Evolutionary conservation across 1,140 invertebrate genomes (phyloP), one percentile per base, ranked within the genome.

Genomic region (Drosophila nannoptera): DNA sequence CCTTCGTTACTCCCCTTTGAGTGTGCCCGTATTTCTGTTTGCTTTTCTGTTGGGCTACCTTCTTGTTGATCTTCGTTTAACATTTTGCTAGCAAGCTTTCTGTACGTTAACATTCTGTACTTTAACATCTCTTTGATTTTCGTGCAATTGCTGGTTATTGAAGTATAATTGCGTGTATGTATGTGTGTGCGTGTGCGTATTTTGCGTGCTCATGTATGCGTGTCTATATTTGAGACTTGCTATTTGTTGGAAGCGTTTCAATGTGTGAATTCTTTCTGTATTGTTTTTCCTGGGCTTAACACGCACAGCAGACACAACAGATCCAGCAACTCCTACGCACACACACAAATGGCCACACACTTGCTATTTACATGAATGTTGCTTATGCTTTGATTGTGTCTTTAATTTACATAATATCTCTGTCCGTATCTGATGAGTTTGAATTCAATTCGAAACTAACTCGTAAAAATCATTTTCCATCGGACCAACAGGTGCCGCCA

Each of bases 401-500:
- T 69, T 69, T 46, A 45, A 53, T 48, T 66, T 69, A 49, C 60
- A 52, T 59, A 61, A 58, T 65, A 59, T 70, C 35, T 40, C 68
- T 75, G 58, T n/a, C 38, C 56, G 53, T 73, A 53, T 66, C 16
- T 64, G 29, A 59, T 48, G 35, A 35, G 38, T 8, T 55, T 16
- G 33, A 42, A 62, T 78, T 33, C 7, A 67, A 75, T 53, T 50
- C 22, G 5, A 71, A 32, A 70, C 69, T 59, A 77, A 80, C 75
- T 63, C 48, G 48, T 45, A 16, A 52, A 59, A 38, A 33, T 36
- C 9, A 7, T 8, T 42, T 33, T 68, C 12, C 38, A 43, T 52
- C 32, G 40, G 43, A 60, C 66, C 66, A 75, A 75, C 69, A 92
- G 78, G 92, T 94, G 35, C 93, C 93, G n/a, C 93, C 93, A 0